These are phyloP conservation scores for Telenomus remus DNA, from an alignment of 1,140 invertebrate genomes.

Conservation along the genomic window DNA sequence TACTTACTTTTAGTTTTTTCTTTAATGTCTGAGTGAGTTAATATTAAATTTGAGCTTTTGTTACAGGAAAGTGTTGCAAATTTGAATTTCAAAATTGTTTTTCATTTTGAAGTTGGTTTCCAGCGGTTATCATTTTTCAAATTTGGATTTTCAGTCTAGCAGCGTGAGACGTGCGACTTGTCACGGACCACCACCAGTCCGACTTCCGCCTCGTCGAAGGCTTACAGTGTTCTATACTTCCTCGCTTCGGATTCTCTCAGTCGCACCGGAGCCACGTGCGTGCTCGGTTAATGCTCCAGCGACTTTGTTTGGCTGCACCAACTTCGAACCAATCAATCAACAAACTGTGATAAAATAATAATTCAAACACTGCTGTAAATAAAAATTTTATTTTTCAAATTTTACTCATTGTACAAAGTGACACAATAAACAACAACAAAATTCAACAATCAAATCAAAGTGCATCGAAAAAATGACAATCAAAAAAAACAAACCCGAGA, in stretches of 20 bases:
- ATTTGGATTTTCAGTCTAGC: conserved; percentile 40
- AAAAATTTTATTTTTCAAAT: no score
- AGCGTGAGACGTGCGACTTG: conserved; percentile 50
- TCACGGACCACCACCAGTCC: conserved; percentile 55
- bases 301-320: conserved; percentile 20
- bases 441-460: not conserved
- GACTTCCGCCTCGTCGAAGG: conserved; percentile 60
- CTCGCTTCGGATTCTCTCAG: conserved; percentile 58
- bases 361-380: conserved; percentile 28
- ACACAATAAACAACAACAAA: not conserved
- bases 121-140: no score
- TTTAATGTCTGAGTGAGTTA: no score
- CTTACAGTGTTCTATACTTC: conserved; percentile 53
- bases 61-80: no score
- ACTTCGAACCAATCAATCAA: conserved; percentile 9
- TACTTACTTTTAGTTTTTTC: no score
- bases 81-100: no score
- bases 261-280: conserved; percentile 61
- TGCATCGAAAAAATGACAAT: no score
- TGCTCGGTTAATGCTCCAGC: conserved; percentile 59
- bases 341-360: conserved; percentile 39
- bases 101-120: no score
- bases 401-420: no score
- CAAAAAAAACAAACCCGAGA: no score
- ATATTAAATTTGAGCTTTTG: no score